These are phyloP conservation scores for Brachionus angularis DNA, from an alignment of 1,140 invertebrate genomes.

Conservation along the genomic window DNA sequence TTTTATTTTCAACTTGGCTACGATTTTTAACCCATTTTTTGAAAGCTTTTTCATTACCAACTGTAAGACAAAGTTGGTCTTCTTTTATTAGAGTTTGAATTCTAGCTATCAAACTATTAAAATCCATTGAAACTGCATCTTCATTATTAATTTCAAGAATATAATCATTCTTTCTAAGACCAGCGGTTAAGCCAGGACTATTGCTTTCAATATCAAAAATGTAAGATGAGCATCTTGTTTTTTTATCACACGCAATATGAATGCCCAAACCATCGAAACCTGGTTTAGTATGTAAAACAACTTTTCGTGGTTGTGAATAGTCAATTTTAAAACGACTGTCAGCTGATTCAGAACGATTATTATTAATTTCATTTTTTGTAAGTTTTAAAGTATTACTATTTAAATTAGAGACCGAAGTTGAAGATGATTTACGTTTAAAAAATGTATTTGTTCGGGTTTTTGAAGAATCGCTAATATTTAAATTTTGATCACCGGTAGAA, in stretches of 20 bases:
- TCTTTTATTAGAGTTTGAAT: conserved; percentile 26
- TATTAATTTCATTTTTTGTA: neutral
- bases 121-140: conserved; percentile 22
- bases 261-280: conserved; percentile 28
- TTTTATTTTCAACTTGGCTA: too few species aligned
- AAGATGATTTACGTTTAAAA: neutral
- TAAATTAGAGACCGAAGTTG: neutral
- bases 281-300: neutral
- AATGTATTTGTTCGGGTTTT: neutral
- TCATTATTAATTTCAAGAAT: conserved; percentile 30
- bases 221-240: conserved; percentile 17
- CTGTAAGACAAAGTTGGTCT: conserved; percentile 1
- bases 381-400: neutral
- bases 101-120: conserved; percentile 7
- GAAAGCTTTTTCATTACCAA: conserved; percentile 38
- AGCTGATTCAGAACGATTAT: neutral
- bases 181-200: conserved; percentile 12
- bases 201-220: conserved; percentile 38
- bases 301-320: neutral
- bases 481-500: conserved; percentile 19
- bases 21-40: conserved; percentile 31
- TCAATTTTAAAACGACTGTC: neutral
- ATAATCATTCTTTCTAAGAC: conserved; percentile 21
- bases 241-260: conserved; percentile 21
- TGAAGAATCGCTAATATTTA: neutral